These are phyloP conservation scores for Drosophila orosa DNA, from an alignment of 1,140 invertebrate species.

Conservation along the genomic window DNA sequence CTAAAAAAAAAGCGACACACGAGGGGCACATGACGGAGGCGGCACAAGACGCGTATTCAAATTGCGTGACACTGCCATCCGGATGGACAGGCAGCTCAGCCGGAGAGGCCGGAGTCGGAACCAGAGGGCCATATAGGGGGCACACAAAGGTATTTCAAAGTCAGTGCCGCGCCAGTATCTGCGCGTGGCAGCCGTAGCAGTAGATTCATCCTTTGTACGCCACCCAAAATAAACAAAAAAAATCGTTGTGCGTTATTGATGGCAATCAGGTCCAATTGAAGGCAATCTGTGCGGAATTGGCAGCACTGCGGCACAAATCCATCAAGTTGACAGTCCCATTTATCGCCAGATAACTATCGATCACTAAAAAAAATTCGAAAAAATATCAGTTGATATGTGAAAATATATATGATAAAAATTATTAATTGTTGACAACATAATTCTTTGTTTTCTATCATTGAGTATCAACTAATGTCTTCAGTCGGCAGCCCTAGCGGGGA, in stretches of 20 bases:
- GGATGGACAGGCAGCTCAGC: neutral
- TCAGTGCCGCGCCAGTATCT: constrained; percentile 20
- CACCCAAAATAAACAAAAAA: neutral
- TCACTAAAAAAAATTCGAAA: neutral
- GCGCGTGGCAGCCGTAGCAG: constrained; percentile 19
- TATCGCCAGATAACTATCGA: constrained; percentile 23
- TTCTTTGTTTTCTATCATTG: neutral
- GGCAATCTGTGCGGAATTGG: constrained; percentile 61
- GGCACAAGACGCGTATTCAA: constrained; percentile 64
- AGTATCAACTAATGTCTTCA: neutral
- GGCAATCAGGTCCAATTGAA: constrained; percentile 71
- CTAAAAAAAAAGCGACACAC: neutral
- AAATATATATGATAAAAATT: neutral
- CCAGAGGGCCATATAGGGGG: neutral
- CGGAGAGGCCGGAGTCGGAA: neutral
- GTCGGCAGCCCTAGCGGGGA: neutral
- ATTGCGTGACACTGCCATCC: constrained; percentile 55
- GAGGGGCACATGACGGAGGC: constrained; percentile 39
- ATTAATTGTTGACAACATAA: neutral
- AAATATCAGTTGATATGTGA: neutral
- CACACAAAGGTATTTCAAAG: constrained; percentile 60
- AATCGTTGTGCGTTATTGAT: constrained; percentile 46
- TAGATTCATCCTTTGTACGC: neutral
- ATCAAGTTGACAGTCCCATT: constrained; percentile 23
- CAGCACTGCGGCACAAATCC: constrained; percentile 38